Evolutionary conservation across 2,113 vertebrate species (phyloP).

Genomic region (Catharus bicknelli): DNA sequence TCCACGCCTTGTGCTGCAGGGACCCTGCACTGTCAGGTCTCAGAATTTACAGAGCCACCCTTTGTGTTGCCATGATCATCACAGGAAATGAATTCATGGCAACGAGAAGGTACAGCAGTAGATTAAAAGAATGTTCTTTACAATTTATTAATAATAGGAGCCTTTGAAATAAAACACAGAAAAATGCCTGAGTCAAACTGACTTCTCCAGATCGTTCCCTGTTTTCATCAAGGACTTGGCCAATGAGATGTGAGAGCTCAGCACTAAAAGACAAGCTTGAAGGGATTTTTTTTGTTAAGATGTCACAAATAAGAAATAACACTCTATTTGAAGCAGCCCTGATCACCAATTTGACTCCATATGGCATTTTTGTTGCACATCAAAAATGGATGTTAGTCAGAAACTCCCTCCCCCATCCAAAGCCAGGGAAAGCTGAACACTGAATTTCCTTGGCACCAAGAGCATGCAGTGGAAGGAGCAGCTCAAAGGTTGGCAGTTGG

Average conservation of each 20-base stretch:
- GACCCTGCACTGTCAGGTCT: not conserved
- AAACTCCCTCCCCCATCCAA: not conserved
- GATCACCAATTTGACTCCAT: constrained; percentile 49
- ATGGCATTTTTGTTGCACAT: constrained; percentile 39
- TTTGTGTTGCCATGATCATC: not conserved
- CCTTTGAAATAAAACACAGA: constrained; percentile 5
- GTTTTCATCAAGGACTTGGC: not conserved
- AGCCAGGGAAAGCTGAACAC: not conserved
- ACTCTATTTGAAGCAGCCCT: constrained; percentile 16
- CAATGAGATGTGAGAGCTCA: not conserved
- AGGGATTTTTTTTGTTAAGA: not conserved
- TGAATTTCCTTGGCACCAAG: not conserved
- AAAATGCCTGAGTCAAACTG: not conserved
- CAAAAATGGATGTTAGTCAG: constrained; percentile 43
- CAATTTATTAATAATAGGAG: constrained; percentile 17
- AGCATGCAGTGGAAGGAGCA: not conserved
- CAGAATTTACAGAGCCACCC: not conserved
- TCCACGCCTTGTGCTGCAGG: not conserved
- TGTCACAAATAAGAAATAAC: constrained; percentile 28
- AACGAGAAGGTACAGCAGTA: not conserved
- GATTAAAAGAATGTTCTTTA: constrained; percentile 16
- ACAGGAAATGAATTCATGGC: not conserved
- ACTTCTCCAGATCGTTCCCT: not conserved
- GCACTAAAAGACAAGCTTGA: constrained; percentile 18
- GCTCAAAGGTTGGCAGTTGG: not conserved